These are phyloP conservation scores for Sphenodon punctatus DNA, from an alignment of 2,797 vertebrate genomes.

Conservation along the genomic window DNA sequence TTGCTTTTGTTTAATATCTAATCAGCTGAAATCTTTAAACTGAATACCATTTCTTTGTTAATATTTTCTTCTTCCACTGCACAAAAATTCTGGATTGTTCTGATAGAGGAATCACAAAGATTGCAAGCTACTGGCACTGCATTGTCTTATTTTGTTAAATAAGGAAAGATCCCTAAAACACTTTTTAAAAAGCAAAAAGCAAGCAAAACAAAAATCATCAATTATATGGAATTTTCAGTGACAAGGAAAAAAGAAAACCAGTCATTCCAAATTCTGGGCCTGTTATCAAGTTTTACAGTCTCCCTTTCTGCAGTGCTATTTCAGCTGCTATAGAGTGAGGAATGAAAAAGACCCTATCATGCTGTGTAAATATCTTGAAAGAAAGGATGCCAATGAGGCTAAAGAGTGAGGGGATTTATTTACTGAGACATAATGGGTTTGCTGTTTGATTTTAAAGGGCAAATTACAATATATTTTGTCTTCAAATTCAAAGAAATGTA, in stretches of 20 bases:
- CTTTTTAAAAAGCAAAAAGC: neutral
- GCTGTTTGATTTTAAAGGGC: neutral
- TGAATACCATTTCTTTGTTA: neutral
- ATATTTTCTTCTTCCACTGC: neutral
- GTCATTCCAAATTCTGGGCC: neutral
- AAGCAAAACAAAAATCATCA: neutral
- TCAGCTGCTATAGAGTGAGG: neutral
- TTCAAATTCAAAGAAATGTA: neutral
- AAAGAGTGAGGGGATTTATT: neutral
- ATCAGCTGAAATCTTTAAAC: neutral
- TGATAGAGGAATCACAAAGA: neutral
- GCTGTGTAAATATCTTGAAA: neutral
- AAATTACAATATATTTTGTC: neutral
- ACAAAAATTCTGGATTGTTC: neutral
- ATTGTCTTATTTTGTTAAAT: neutral
- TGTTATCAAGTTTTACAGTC: neutral
- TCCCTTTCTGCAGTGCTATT: neutral
- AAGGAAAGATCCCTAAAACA: neutral
- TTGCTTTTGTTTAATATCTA: neutral
- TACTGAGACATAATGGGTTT: neutral
- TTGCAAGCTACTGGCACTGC: neutral
- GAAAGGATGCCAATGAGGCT: neutral
- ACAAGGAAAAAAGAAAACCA: neutral
- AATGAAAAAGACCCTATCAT: neutral
- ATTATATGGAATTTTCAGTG: neutral